Percentiles rank a stretch among this genome's conserved stretches.
phyloP scores from a whole-genome alignment of 2,113 vertebrate species.

The Motacilla alba region DNA sequence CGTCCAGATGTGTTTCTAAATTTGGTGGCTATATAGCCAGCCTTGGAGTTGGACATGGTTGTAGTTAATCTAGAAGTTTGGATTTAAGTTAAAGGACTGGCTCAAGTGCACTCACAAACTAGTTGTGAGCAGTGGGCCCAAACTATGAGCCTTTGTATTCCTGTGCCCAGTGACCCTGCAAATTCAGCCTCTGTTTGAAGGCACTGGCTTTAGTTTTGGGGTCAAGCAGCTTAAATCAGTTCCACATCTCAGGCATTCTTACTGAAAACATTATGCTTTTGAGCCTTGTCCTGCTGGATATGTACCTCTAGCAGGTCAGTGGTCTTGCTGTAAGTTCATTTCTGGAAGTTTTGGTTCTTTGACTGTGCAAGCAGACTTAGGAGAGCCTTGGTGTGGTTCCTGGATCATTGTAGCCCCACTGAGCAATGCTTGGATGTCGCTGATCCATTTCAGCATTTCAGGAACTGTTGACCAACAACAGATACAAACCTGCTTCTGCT shows the following conservation, averaged over 20 bases:
- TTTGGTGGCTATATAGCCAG: not conserved
- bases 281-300: not conserved
- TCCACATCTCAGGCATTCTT: not conserved
- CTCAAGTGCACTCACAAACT: not conserved
- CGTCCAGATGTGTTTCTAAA: not conserved
- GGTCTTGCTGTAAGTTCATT: not conserved
- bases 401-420: fast-evolving
- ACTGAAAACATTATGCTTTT: not conserved
- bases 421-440: fast-evolving
- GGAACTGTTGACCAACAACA: not conserved
- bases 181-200: not conserved
- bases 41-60: not conserved
- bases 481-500: not conserved
- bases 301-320: not conserved
- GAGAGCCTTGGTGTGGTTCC: not conserved
- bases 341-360: not conserved
- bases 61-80: not conserved
- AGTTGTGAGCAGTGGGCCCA: not conserved
- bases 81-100: not conserved
- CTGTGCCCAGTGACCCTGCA: not conserved
- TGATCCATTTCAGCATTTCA: not conserved
- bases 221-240: not conserved
- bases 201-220: not conserved
- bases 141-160: fast-evolving
- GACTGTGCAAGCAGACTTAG: not conserved